These are phyloP conservation scores for Deilephila elpenor DNA, from an alignment of 2,888 invertebrate genomes.

Conservation along the genomic window DNA sequence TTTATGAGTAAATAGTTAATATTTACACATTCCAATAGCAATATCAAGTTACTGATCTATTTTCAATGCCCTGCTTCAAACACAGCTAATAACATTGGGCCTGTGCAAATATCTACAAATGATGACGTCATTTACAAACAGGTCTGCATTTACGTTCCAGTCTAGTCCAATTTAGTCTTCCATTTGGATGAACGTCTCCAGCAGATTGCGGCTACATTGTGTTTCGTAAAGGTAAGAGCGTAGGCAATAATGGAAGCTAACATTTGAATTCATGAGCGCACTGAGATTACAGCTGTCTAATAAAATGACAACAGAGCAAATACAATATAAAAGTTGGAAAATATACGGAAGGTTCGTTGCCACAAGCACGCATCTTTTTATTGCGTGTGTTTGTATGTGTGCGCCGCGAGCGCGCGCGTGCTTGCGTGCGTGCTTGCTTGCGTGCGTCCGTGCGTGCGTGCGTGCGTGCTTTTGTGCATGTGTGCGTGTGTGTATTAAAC, in stretches of 20 bases:
- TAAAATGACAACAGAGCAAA: slow-evolving; percentile 46
- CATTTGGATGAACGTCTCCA: slow-evolving; percentile 37
- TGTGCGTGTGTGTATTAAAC: no score
- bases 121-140: slow-evolving; percentile 21
- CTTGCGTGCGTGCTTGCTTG: no score
- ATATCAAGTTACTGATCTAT: no score
- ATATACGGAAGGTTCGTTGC: background rate
- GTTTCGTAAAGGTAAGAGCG: slow-evolving; percentile 43
- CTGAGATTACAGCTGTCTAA: slow-evolving; percentile 50
- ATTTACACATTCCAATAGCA: no score
- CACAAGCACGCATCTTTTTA: no score
- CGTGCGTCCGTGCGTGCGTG: no score
- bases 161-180: slow-evolving; percentile 16
- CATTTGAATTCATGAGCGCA: slow-evolving; percentile 64
- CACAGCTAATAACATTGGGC: background rate
- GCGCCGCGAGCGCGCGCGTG: no score
- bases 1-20: no score
- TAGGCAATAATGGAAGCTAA: slow-evolving; percentile 55
- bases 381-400: no score
- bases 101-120: background rate
- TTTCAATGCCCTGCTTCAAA: background rate
- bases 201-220: slow-evolving; percentile 36
- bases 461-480: no score
- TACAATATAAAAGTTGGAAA: background rate
- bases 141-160: slow-evolving; percentile 1